Evolutionary conservation across 2,797 vertebrate species (phyloP).

Genomic region (Onychomys leucogaster): DNA sequence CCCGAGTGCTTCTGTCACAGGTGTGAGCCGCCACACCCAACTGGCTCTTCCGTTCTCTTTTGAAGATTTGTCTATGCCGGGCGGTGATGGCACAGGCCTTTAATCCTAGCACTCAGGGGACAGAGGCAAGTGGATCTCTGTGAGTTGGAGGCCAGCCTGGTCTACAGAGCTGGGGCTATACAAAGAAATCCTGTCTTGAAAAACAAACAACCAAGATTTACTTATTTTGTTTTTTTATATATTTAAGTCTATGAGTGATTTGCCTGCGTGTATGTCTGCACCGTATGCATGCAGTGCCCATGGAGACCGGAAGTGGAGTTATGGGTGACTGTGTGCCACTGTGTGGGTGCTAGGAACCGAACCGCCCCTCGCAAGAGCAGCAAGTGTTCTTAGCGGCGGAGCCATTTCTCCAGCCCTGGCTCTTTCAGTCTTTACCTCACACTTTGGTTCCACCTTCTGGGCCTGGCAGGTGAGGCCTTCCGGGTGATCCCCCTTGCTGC

Average conservation of each 20-base stretch:
- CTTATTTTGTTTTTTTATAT: not conserved
- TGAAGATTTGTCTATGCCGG: not conserved
- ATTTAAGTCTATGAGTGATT: not conserved
- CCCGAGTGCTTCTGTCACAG: not conserved
- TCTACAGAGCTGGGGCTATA: not conserved
- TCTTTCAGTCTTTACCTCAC: not conserved
- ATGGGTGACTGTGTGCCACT: not conserved
- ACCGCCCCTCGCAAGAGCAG: too few species aligned
- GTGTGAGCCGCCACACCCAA: not conserved
- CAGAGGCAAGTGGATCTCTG: not conserved
- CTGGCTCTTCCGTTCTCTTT: not conserved
- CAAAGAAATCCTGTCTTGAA: not conserved
- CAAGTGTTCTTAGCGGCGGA: not conserved
- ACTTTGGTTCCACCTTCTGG: not conserved
- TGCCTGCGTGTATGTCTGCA: not conserved
- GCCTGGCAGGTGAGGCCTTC: not conserved
- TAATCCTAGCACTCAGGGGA: not conserved
- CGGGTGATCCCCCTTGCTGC: not conserved
- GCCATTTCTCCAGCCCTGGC: not conserved
- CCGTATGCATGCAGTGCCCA: not conserved
- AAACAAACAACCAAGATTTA: not conserved
- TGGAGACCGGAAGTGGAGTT: not conserved
- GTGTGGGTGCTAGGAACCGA: not conserved
- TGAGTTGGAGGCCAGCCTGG: not conserved
- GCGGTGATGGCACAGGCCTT: fast-evolving